A percentile compares a stretch with the other conserved stretches of the same genome.
phyloP scores from a whole-genome alignment of 2,113 vertebrate genomes.

The Alces alces region DNA sequence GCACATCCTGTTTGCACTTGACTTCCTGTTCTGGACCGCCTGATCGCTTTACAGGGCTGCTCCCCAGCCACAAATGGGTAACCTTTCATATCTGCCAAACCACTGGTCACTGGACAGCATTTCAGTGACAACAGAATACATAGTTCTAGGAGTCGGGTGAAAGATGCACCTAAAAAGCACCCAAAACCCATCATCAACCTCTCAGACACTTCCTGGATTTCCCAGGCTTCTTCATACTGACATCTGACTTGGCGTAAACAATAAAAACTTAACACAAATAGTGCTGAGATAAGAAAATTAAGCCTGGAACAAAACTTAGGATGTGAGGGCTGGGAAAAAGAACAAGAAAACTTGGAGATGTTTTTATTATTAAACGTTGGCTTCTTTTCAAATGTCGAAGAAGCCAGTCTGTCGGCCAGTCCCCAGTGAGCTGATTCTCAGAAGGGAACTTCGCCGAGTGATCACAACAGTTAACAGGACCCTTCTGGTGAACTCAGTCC shows the following conservation, averaged over 20 bases:
- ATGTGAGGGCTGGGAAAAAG: not conserved
- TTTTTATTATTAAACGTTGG: conserved; percentile 43
- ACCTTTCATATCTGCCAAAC: not conserved
- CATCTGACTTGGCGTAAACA: not conserved
- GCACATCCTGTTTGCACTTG: conserved; percentile 46
- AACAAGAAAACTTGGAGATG: not conserved
- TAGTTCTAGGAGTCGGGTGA: not conserved
- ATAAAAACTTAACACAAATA: conserved; percentile 15
- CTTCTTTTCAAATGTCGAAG: not conserved
- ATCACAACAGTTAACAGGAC: not conserved
- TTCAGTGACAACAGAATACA: not conserved
- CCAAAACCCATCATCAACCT: not conserved
- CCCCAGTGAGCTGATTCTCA: not conserved
- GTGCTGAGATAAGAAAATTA: conserved; percentile 15
- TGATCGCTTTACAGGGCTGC: not conserved
- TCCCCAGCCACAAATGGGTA: not conserved
- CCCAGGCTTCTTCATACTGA: not conserved
- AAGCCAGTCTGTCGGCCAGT: not conserved
- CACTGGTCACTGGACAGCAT: not conserved
- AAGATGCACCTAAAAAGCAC: not conserved
- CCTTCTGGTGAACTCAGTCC: not conserved
- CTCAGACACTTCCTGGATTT: conserved; percentile 26
- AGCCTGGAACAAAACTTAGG: conserved; percentile 24
- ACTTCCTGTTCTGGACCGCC: conserved; percentile 39
- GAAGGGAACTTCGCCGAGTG: not conserved